Conservation (phyloP, 2,113 vertebrate species). For the Hassar affinis region DNA sequence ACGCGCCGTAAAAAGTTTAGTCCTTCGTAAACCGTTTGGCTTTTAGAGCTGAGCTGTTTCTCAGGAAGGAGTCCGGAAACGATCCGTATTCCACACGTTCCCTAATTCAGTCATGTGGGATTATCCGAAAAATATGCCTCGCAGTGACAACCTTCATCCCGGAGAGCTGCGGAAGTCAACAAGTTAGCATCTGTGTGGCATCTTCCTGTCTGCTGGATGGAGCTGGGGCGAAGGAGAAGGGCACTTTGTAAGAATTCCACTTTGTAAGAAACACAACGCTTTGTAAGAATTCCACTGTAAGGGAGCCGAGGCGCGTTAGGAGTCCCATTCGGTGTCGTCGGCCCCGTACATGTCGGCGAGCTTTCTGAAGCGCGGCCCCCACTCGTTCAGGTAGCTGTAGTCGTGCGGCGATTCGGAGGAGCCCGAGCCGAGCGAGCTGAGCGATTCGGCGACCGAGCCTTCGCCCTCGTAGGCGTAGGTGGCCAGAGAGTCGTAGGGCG, state of each 20-base stretch:
- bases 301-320: constrained; percentile 66
- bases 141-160: constrained; percentile 45
- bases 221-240: constrained; percentile 58
- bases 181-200: background rate
- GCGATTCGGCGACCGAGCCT: constrained; percentile 87
- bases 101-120: background rate
- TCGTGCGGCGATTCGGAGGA: constrained; percentile 87
- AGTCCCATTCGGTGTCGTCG: constrained; percentile 86
- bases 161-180: constrained; percentile 48
- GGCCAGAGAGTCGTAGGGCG: constrained; percentile 92
- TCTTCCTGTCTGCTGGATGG: constrained; percentile 25
- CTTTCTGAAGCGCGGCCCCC: constrained; percentile 93
- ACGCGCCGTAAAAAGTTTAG: background rate
- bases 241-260: constrained; percentile 64
- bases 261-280: constrained; percentile 45
- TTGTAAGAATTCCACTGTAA: constrained; percentile 45
- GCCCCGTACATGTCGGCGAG: constrained; percentile 90
- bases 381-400: constrained; percentile 95
- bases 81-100: background rate
- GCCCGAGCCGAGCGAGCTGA: constrained; percentile 88
- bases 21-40: background rate
- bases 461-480: constrained; percentile 93
- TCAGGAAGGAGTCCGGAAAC: background rate
- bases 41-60: background rate
- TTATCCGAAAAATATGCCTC: constrained; percentile 36